phyloP scores from a whole-genome alignment of 2,888 invertebrate species.

The Caenorhabditis virilis region DNA sequence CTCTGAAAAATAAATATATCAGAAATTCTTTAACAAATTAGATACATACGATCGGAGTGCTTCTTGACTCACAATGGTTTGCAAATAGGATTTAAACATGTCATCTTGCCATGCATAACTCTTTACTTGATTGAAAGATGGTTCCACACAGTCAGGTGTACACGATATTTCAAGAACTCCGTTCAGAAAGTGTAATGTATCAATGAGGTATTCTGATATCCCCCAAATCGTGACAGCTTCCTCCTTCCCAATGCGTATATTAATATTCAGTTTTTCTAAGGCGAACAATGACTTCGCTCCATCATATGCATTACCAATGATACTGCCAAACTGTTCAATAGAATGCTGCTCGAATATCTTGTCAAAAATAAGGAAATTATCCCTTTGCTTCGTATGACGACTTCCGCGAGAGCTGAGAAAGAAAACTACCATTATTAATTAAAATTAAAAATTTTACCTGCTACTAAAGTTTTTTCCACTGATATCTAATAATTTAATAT shows the following conservation, averaged over 20 bases:
- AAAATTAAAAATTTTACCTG: not conserved
- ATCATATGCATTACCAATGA: slow-evolving; percentile 19
- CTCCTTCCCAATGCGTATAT: slow-evolving; percentile 6
- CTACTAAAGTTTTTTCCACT: slow-evolving; percentile 26
- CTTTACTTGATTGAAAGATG: slow-evolving; percentile 25
- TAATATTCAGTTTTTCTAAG: slow-evolving; percentile 13
- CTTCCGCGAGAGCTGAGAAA: slow-evolving; percentile 28
- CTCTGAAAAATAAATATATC: slow-evolving; percentile 12
- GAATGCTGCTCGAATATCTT: slow-evolving; percentile 13
- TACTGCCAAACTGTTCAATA: not conserved
- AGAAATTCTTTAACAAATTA: not conserved
- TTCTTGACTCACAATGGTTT: slow-evolving; percentile 31
- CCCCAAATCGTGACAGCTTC: slow-evolving; percentile 10
- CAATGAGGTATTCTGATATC: slow-evolving; percentile 23
- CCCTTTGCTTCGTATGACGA: slow-evolving; percentile 23
- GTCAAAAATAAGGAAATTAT: slow-evolving; percentile 21
- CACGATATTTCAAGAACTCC: slow-evolving; percentile 21
- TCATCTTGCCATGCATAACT: slow-evolving; percentile 28
- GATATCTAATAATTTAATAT: slow-evolving; percentile 27
- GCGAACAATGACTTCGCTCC: slow-evolving; percentile 31
- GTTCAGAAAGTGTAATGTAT: slow-evolving; percentile 19
- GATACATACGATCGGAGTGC: slow-evolving; percentile 21
- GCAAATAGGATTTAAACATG: slow-evolving; percentile 28
- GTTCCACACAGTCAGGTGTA: slow-evolving; percentile 27
- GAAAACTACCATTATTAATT: not conserved